Percentiles rank a stretch among this genome's conserved stretches.
phyloP scores from a whole-genome alignment of 2,113 vertebrate species.

The Saguinus imperator region DNA sequence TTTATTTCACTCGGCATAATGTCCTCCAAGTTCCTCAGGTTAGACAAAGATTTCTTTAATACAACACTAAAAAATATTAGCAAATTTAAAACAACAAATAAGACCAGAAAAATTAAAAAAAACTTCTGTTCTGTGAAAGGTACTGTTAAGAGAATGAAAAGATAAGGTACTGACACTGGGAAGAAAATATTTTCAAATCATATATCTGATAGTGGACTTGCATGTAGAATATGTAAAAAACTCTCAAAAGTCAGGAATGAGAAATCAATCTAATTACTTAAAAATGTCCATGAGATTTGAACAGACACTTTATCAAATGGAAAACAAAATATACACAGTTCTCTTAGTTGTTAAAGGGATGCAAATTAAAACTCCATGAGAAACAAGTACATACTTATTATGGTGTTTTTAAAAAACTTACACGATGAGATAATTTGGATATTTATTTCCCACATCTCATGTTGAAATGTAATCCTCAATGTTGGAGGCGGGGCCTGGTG shows the following conservation, averaged over 20 bases:
- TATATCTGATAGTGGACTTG: background rate
- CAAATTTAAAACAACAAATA: background rate
- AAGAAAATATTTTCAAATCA: background rate
- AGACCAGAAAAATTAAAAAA: background rate
- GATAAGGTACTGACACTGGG: background rate
- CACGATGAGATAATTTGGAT: too few relatives aligned
- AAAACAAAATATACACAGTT: background rate
- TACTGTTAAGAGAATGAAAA: background rate
- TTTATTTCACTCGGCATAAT: background rate
- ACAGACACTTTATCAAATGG: background rate
- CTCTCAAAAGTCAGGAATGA: background rate
- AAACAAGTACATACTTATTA: background rate
- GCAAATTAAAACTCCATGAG: background rate
- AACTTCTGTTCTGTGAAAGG: background rate
- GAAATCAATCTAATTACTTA: background rate
- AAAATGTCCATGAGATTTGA: background rate
- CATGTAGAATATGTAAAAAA: background rate
- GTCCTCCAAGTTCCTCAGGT: background rate
- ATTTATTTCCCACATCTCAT: too few relatives aligned
- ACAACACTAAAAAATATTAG: background rate
- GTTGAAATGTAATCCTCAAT: too few relatives aligned
- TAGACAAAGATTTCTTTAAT: background rate
- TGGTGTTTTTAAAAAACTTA: background rate
- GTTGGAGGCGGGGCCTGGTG: too few relatives aligned
- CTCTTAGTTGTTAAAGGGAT: background rate